Base-by-base conservation (phyloP, 2,888 invertebrate genomes). In the Spilosoma lubricipeda region DNA sequence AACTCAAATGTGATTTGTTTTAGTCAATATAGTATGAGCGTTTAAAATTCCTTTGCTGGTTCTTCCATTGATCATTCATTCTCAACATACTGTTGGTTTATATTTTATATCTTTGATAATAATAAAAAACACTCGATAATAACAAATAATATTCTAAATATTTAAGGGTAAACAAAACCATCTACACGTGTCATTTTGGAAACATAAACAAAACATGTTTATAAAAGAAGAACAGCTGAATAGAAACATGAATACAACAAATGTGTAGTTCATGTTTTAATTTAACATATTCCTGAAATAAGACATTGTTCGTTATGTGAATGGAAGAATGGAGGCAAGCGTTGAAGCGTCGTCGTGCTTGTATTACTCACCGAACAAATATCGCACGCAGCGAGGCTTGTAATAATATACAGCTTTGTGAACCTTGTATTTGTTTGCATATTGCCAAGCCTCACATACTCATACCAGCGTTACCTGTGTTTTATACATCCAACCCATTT, bases 251-350 rank as follows among this genome's bases (percentile, higher is more conserved):
- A 72, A 74, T 56, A 71, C 65, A 68, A 48, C 65, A 56, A 63
- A 39, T 63, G 70, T 71, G 64, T 73, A 74, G 68, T 78, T 56
- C 71, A 68, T 45, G 71, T 82, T 85, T 87, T 86, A 87, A 88
- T 86, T 86, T 84, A 82, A 81, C 79, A 81, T 78, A 81, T 82
- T 77, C 82, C 77, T 79, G 77, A 87, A 89, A 88, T 88, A 88
- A 88, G 85, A 90, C 86, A 88, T 89, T 90, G 89, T 88, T 86
- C 83, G 82, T 74, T 67, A 80, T 72, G 72, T 87, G 88, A 90
- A 90, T 88, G 81, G 84, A 83, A 83, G 82, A 83, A 86, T 79
- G 74, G 76, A 81, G 74, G 72, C 80, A 33, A 74, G 73, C 75
- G 73, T 76, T 82, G 77, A 72, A 77, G 72, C 77, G 72, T 73